Evolutionary conservation across 2,888 invertebrate species (phyloP).

Genomic region (Busseola fusca): DNA sequence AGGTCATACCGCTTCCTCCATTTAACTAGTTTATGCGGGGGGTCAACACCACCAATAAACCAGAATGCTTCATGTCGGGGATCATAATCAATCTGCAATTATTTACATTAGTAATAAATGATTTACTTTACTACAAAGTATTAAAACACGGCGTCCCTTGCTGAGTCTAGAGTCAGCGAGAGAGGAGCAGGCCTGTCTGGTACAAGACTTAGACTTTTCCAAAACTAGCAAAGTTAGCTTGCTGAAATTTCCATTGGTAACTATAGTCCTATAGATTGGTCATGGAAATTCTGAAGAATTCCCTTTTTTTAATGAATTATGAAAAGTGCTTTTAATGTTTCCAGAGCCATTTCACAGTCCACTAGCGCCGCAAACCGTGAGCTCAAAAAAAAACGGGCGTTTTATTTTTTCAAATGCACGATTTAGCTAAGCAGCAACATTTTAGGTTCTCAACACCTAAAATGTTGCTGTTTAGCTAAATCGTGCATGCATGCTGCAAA

Average conservation of each 20-base stretch:
- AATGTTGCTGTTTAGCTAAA: no score
- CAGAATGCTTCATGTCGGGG: slow-evolving; percentile 96
- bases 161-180: not conserved
- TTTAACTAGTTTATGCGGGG: slow-evolving; percentile 82
- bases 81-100: slow-evolving; percentile 91
- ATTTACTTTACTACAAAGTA: not conserved
- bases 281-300: not conserved
- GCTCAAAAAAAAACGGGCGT: no score
- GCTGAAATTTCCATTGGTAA: not conserved
- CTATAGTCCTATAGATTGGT: not conserved
- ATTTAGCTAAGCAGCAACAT: no score
- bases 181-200: not conserved
- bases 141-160: not conserved
- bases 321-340: no score
- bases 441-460: no score
- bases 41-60: slow-evolving; percentile 93
- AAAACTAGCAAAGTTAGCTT: not conserved
- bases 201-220: no score
- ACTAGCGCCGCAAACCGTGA: no score
- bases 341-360: no score
- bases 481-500: no score
- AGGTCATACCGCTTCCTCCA: slow-evolving; percentile 79
- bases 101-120: slow-evolving; percentile 6
- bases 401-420: no score
- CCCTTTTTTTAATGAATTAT: no score